Conservation (phyloP, 2,113 vertebrate species). For the Rhinichthys klamathensis region DNA sequence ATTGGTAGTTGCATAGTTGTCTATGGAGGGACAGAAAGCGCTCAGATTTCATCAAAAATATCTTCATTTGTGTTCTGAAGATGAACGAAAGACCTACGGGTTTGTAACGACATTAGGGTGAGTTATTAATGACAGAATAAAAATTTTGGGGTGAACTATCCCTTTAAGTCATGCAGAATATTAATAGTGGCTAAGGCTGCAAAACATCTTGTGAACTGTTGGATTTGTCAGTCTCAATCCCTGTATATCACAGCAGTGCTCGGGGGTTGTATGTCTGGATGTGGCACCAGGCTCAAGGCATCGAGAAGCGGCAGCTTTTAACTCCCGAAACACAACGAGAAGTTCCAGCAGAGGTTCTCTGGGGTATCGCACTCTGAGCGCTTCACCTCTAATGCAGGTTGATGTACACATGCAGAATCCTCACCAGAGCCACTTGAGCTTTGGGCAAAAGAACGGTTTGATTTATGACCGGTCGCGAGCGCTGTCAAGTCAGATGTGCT, state of each 20-base stretch:
- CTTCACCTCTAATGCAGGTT: constrained; percentile 41
- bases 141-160: neutral
- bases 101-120: too few relatives aligned
- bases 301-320: constrained; percentile 36
- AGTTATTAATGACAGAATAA: neutral
- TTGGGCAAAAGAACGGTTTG: constrained; percentile 34
- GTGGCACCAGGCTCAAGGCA: neutral
- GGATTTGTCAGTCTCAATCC: constrained; percentile 15
- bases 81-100: too few relatives aligned
- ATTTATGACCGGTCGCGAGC: constrained; percentile 52
- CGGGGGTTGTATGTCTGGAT: neutral
- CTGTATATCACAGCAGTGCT: neutral
- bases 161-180: neutral
- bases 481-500: constrained; percentile 46
- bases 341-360: constrained; percentile 25
- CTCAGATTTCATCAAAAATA: too few relatives aligned
- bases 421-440: constrained; percentile 29
- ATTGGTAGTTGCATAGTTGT: too few relatives aligned
- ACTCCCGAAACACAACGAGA: neutral
- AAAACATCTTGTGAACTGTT: neutral
- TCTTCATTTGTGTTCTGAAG: too few relatives aligned
- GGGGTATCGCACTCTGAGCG: constrained; percentile 28
- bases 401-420: constrained; percentile 45
- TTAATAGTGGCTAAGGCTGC: neutral
- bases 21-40: too few relatives aligned